These are phyloP conservation scores for Anadara kagoshimensis DNA, from an alignment of 1,140 invertebrate species.

Conservation along the genomic window DNA sequence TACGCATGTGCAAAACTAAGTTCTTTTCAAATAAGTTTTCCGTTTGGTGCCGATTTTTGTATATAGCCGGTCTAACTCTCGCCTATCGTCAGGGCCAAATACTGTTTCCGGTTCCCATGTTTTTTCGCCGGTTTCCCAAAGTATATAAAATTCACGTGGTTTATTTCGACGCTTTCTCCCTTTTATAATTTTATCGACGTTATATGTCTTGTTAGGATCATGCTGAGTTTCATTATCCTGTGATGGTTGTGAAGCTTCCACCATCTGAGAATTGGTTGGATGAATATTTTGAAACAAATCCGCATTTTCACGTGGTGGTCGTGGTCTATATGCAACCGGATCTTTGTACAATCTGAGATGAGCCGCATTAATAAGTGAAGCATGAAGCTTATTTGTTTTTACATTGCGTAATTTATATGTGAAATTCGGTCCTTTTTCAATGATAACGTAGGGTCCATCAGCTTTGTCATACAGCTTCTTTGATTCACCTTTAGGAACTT, in stretches of 20 bases:
- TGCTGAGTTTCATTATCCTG: neutral
- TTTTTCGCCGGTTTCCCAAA: neutral
- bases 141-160: neutral
- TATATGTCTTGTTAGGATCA: neutral
- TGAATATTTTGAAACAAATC: too few species aligned
- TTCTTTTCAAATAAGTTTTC: too few species aligned
- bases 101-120: slow-evolving; percentile 11
- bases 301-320: neutral
- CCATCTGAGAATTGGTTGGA: neutral
- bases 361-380: slow-evolving; percentile 9
- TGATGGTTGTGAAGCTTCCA: neutral
- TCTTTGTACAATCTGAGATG: slow-evolving; percentile 19
- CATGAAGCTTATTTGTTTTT: slow-evolving; percentile 1
- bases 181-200: neutral
- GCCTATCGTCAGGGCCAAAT: neutral
- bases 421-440: slow-evolving; percentile 27
- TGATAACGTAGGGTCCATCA: slow-evolving; percentile 31
- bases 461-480: slow-evolving; percentile 34
- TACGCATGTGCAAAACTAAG: too few species aligned
- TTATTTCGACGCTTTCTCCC: neutral
- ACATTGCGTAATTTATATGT: slow-evolving; percentile 9
- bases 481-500: slow-evolving; percentile 27
- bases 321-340: neutral
- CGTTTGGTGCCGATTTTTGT: neutral
- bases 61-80: neutral